phyloP scores from a whole-genome alignment of 2,888 invertebrate species.

The Timema podura region DNA sequence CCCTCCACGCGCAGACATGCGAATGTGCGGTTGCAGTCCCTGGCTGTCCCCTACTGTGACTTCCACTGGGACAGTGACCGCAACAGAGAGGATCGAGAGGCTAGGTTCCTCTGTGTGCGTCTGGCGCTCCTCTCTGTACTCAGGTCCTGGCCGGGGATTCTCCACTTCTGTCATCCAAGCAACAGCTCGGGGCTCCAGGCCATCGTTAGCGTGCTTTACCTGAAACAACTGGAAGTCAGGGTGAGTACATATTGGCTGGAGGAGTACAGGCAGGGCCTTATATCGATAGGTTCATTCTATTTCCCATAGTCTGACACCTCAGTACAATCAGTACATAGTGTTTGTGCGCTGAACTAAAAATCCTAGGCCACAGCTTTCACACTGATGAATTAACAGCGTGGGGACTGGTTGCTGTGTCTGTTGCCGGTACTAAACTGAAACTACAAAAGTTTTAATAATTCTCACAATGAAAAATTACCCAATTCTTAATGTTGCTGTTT shows the following conservation, averaged over 20 bases:
- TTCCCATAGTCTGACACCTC: too few species aligned
- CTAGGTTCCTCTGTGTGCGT: conserved; percentile 80
- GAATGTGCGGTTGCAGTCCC: conserved; percentile 75
- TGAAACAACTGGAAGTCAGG: conserved; percentile 85
- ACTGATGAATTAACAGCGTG: neutral
- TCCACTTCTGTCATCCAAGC: conserved; percentile 80
- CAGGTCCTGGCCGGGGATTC: conserved; percentile 87
- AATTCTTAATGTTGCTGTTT: too few species aligned
- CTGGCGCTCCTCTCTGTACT: conserved; percentile 77
- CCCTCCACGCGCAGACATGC: conserved; percentile 74
- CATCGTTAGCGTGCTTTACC: conserved; percentile 73
- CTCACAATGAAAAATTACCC: neutral
- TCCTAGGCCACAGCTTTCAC: too few species aligned
- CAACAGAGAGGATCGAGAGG: conserved; percentile 67
- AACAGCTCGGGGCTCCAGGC: conserved; percentile 71
- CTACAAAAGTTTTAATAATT: neutral
- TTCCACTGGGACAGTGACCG: conserved; percentile 70
- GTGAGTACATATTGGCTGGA: conserved; percentile 55
- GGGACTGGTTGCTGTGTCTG: neutral
- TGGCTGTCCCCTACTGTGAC: conserved; percentile 92
- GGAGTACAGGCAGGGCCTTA: too few species aligned
- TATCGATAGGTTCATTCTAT: too few species aligned
- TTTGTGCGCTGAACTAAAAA: too few species aligned
- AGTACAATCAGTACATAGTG: too few species aligned
- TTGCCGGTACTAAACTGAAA: neutral